Evolutionary conservation across 1,140 invertebrate genomes (phyloP).

Genomic region (Drosophila varians): DNA sequence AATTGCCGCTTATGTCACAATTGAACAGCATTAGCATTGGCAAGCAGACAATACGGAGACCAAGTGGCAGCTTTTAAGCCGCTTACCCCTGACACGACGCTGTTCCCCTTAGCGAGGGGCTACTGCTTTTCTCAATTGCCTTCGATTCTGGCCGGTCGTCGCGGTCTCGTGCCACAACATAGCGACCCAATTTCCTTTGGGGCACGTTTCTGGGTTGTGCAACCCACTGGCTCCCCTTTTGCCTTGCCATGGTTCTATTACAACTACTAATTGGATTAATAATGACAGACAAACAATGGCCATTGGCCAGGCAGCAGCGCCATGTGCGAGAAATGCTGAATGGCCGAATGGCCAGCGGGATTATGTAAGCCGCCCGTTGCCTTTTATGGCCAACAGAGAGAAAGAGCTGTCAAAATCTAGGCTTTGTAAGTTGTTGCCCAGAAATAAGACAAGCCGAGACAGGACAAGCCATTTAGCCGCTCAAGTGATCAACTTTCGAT

Average conservation of each 20-base stretch:
- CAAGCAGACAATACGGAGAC: constrained; percentile 4
- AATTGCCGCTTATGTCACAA: constrained; percentile 38
- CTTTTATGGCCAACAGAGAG: constrained; percentile 37
- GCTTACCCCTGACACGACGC: constrained; percentile 42
- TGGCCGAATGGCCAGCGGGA: constrained; percentile 44
- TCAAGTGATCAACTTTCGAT: constrained; percentile 40
- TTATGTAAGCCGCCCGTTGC: constrained; percentile 53
- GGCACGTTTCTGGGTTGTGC: constrained; percentile 54
- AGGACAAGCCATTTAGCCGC: constrained; percentile 38
- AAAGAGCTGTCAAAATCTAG: constrained; percentile 48
- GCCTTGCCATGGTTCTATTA: constrained; percentile 48
- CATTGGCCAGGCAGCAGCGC: constrained; percentile 27
- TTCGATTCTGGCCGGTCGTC: constrained; percentile 28
- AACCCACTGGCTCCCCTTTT: constrained; percentile 11
- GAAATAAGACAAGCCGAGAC: constrained; percentile 31
- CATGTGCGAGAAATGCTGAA: constrained; percentile 53
- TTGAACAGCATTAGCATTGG: constrained; percentile 34
- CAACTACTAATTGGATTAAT: constrained; percentile 72
- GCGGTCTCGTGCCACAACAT: constrained; percentile 45
- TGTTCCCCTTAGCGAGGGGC: constrained; percentile 24
- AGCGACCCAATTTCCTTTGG: constrained; percentile 47
- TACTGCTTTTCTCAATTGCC: constrained; percentile 20
- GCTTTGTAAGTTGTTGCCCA: constrained; percentile 41
- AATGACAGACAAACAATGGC: constrained; percentile 75
- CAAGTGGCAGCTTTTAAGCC: constrained; percentile 29